These are phyloP conservation scores for Isaurus tuberculatus DNA, from an alignment of 92 coral and sea anemone genomes.

Conservation along the genomic window DNA sequence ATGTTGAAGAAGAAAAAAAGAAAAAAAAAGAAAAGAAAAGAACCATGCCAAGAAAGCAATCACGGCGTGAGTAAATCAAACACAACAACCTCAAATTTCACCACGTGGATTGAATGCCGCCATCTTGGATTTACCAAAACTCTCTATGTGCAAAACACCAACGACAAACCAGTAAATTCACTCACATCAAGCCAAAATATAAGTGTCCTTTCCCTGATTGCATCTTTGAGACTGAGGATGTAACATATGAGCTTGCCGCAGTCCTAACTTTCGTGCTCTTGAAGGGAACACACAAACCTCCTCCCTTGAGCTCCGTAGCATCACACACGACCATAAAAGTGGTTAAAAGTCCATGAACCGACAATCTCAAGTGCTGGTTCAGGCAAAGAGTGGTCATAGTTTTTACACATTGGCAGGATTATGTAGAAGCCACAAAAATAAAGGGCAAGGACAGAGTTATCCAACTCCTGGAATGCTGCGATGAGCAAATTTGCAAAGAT, in stretches of 20 bases:
- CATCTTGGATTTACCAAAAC: not conserved
- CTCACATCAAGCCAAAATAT: not conserved
- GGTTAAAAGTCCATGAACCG: conserved; percentile 52
- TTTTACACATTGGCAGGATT: conserved; percentile 66
- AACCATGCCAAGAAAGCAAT: not conserved
- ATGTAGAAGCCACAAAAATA: conserved; percentile 61
- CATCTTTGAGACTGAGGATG: not conserved
- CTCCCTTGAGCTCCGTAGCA: not conserved
- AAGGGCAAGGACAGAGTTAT: conserved; percentile 58
- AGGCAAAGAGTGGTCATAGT: conserved; percentile 68
- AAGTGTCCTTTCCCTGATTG: not conserved
- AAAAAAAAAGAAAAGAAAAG: not conserved
- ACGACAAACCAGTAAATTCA: not conserved
- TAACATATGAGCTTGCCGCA: not conserved
- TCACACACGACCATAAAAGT: conserved; percentile 21
- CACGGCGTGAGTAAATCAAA: not conserved
- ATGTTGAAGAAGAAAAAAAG: not conserved
- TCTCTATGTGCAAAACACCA: not conserved
- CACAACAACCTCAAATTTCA: not conserved
- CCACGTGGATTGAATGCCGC: not conserved
- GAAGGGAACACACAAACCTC: conserved; percentile 39
- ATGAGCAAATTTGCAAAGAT: conserved; percentile 71
- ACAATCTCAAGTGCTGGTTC: conserved; percentile 60
- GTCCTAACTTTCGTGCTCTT: conserved; percentile 53
- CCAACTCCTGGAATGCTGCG: conserved; percentile 71